Evolutionary conservation across 2,113 vertebrate species (phyloP).

Genomic region (Eolophus roseicapilla): DNA sequence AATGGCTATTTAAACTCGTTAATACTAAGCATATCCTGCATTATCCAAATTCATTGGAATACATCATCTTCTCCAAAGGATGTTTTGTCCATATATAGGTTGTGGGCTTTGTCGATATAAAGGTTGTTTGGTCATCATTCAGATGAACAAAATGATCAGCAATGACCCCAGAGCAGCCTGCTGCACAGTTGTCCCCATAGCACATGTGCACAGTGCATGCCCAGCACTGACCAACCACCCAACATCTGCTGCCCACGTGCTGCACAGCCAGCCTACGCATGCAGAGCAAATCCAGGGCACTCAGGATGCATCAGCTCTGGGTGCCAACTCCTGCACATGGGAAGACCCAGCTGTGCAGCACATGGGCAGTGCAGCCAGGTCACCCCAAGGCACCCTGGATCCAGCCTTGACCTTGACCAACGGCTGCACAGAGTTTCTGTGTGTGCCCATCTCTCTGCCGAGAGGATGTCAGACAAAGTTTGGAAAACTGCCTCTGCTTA

Average conservation of each 20-base stretch:
- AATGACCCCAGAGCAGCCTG: no score
- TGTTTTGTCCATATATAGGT: background rate
- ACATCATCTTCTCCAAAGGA: background rate
- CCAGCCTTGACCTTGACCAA: background rate
- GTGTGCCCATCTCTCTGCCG: background rate
- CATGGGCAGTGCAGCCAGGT: background rate
- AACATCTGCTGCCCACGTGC: background rate
- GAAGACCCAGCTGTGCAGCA: background rate
- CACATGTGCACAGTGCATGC: rapidly evolving
- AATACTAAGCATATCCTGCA: background rate
- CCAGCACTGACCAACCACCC: background rate
- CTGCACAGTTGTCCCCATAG: background rate
- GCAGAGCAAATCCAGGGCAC: background rate
- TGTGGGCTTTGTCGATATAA: background rate
- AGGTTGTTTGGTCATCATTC: background rate
- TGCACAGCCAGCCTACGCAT: background rate
- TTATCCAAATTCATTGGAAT: rapidly evolving
- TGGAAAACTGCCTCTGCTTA: background rate
- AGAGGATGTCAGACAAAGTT: rapidly evolving
- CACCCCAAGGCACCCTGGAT: background rate
- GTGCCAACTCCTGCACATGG: background rate
- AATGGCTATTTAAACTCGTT: background rate
- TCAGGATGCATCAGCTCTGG: background rate
- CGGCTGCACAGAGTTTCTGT: background rate
- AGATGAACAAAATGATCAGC: background rate